phyloP scores from a whole-genome alignment of 2,113 vertebrate genomes.

The Neotoma lepida region DNA sequence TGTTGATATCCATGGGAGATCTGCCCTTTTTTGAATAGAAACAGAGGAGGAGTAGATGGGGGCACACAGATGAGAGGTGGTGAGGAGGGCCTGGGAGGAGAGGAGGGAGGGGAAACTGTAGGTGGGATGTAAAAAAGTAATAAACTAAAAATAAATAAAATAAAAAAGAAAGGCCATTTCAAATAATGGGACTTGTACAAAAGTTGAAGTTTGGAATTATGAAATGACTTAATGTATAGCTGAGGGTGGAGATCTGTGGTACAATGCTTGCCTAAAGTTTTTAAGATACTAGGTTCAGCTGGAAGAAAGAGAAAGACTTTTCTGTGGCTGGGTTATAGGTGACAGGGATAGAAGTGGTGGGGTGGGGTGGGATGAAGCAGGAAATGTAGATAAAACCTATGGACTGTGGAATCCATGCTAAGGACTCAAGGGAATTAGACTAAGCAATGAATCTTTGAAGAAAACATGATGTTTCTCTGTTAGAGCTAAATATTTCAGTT shows the following conservation, averaged over 20 bases:
- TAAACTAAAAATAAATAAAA: not conserved
- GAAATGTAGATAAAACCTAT: not conserved
- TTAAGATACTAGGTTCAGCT: not conserved
- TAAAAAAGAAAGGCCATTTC: not conserved
- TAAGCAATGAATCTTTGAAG: not conserved
- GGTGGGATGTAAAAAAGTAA: not conserved
- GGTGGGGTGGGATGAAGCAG: not conserved
- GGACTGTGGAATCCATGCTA: not conserved
- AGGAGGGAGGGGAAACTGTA: not conserved
- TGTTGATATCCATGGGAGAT: not conserved
- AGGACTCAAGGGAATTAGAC: not conserved
- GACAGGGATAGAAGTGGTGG: not conserved
- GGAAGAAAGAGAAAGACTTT: not conserved
- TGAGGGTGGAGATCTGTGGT: not conserved
- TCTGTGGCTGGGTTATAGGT: not conserved
- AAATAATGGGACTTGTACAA: not conserved
- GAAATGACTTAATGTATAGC: not conserved
- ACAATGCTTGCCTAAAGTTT: not conserved
- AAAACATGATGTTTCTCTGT: not conserved
- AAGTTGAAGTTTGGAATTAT: not conserved
- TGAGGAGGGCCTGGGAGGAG: not conserved
- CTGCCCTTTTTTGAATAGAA: not conserved
- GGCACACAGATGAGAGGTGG: not conserved
- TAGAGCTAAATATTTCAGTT: conserved; percentile 1
- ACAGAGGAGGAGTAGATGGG: not conserved